Base-by-base conservation (phyloP, 2,797 vertebrate genomes). In the Sebastes hubbsi region DNA sequence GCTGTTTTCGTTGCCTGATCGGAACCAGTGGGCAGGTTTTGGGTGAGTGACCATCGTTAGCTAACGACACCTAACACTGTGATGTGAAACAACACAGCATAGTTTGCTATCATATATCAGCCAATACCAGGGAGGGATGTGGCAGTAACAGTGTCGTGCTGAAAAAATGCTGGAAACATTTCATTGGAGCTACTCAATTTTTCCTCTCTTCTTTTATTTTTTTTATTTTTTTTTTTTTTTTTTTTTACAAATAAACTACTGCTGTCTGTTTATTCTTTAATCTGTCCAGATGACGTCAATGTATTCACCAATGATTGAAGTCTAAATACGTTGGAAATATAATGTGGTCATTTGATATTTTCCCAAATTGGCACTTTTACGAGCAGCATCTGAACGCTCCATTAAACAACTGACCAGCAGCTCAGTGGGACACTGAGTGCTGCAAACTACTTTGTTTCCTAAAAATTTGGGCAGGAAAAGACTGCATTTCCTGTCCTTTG, bases 361-460 rank as follows among this genome's bases (percentile, higher is more conserved):
- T 65, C 5, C 16, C 30, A 63, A 29, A 61, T 61, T 54, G 76
- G 61, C 69, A 58, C 24, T 63, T 82, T 75, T 72, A 85, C 25
- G 60, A 78, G 49, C 24, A 62, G 36, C 24, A 75, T 55, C 62
- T 75, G 22, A 78, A 72, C 18, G 75, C 75, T 49, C 75, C 72
- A 72, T 85, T 75, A 72, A 75, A 74, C 60, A 64, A 59, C 34
- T n/a, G 55, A 65, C 9, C 42, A 32, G 49, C 30, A 29, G 34
- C 75, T 60, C 72, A 60, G 84, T 70, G 64, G 80, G 72, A 70
- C 9, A 16, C 69, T 1, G 30, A 68, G 38, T 55, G 60, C 58
- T 82, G 63, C 34, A 69, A 60, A 72, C n/a, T 27, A 29, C 34
- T 76, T 74, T 55, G 69, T 70, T 70, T 74, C 69, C 63, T 73